Base-by-base conservation (phyloP, 2,113 vertebrate genomes). In the Phyllopteryx taeniolatus region DNA sequence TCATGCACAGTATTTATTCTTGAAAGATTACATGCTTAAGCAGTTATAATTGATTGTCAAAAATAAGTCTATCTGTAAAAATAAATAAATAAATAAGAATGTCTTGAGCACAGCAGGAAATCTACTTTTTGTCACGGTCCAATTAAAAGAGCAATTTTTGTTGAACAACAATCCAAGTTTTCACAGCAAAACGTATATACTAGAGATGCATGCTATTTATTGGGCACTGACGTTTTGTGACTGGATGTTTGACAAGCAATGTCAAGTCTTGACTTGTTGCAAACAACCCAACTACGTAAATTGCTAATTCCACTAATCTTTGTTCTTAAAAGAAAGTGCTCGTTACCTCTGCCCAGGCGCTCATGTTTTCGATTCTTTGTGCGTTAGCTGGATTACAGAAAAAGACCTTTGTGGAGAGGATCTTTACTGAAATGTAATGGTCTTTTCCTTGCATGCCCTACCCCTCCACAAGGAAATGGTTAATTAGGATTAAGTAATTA, bases 251-350 rank as follows among this genome's bases (percentile, higher is more conserved):
- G 71, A 85, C 76, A 81, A 84, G 77, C 75, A 13, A 19, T 47
- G 14, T 33, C 70, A 62, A 64, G 74, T 62, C 65, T 14, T 59
- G 60, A 74, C 79, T 83, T 81, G 80, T 74, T 70, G 65, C 70
- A 87, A 87, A 87, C 79, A 56, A 56, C 67, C 68, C 71, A 68
- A 22, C 10, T 83, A 73, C 2, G 53, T 65, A 47, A 69, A 14
- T 77, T 85, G 56, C 62, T 80, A 74, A 74, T 83, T 83, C 53
- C 22, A 86, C 87, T 90, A 89, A 88, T 87, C 33, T 73, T 47
- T 69, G 33, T 76, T 67, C 54, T 76, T 13, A 27, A n/a, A 61
- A 70, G 39, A 70, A 73, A 67, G 59, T 35, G 27, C 60, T 69
- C 75, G 53, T 33, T 63, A 15, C 31, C 31, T 33, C 57, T 27